Base-by-base conservation (phyloP, 2,888 invertebrate species). In the Odontothrips loti region DNA sequence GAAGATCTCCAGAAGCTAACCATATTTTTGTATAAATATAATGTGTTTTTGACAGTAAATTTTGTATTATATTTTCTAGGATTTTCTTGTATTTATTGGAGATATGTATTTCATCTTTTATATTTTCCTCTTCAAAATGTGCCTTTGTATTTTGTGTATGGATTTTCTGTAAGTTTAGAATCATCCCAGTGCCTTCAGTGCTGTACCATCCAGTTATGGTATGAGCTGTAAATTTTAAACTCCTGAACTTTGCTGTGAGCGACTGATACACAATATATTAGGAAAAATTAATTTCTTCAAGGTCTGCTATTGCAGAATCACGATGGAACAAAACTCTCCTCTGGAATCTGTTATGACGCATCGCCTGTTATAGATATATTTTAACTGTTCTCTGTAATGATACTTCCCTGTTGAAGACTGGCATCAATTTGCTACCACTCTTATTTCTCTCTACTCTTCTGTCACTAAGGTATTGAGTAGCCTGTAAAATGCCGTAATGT, bases 321-420 rank as follows among this genome's bases (percentile, higher is more conserved):
- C 6, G 2, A 6, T 43, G 6, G 34, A 43, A 43, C 34, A 43
- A 4, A 6, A 6, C 3, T 43, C 3, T 6, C 6, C 34, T 43
- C 34, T 43, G 34, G 34, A 43, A 43, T 43, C 34, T 6, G 6
- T 43, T 43, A 4, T 43, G 6, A 43, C 6, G 34, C 34, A 43
- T 43, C 6, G 2, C 6, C 34, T 43, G 34, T 6, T 43, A 43
- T 15, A 17, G 17, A 58, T 15, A n/a, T n/a, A n/a, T 58, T 58
- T 58, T 58, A 0, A n/a, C 17, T 58, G 6, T n/a, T 58, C 58
- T 58, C 58, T 58, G 58, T n/a, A 17, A 6, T 12, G 15, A 58
- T 58, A 58, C 58, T 58, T 51, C 58, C 58, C 58, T n/a, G 17
- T 58, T n/a, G n/a, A 58, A 58, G 58, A 58, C 58, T 58, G 58